Evolutionary conservation across 2,888 invertebrate species (phyloP).

Genomic region (Archips xylosteana): DNA sequence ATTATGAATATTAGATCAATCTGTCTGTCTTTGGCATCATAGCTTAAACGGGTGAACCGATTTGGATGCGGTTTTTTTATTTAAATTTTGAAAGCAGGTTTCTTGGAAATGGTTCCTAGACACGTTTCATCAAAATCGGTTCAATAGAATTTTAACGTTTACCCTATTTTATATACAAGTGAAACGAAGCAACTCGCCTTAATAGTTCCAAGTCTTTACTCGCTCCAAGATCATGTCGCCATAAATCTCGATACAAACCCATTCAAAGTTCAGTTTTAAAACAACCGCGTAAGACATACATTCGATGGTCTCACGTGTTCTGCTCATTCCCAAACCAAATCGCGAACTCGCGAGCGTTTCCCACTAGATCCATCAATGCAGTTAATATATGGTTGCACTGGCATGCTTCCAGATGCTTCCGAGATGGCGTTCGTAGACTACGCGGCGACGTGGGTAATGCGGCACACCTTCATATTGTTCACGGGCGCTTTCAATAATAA

Average conservation of each 20-base stretch:
- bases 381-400: conserved; percentile 35
- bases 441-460: conserved; percentile 13
- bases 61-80: no score
- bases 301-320: not conserved
- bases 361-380: conserved; percentile 36
- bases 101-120: no score
- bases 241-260: not conserved
- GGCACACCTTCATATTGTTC: not conserved
- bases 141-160: no score
- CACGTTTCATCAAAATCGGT: no score
- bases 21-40: no score
- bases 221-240: not conserved
- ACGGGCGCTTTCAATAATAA: no score
- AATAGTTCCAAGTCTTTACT: not conserved
- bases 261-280: not conserved
- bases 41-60: no score
- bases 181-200: not conserved
- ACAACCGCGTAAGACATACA: not conserved
- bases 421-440: conserved; percentile 27
- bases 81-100: no score
- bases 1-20: no score
- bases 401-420: conserved; percentile 19
- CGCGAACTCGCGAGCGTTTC: not conserved
- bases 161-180: not conserved
- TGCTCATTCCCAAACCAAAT: not conserved